phyloP scores from a whole-genome alignment of 2,797 vertebrate species.

The Anguilla marmorata region DNA sequence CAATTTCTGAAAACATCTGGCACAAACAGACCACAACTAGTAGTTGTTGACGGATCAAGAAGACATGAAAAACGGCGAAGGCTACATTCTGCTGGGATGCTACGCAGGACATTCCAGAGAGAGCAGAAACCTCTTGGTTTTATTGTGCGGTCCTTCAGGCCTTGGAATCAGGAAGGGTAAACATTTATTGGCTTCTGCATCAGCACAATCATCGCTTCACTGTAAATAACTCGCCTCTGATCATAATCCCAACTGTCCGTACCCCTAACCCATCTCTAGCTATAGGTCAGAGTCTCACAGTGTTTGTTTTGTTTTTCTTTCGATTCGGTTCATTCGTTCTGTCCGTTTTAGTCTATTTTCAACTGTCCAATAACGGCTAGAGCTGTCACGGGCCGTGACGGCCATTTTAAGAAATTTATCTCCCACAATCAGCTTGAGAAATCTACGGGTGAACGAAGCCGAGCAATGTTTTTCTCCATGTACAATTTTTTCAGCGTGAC shows the following conservation, averaged over 20 bases:
- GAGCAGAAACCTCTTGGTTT: not conserved
- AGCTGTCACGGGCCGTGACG: not conserved
- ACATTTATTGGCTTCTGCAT: slow-evolving; percentile 1
- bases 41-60: slow-evolving; percentile 45
- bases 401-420: slow-evolving; percentile 16
- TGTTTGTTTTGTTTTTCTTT: slow-evolving; percentile 10
- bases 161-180: not conserved
- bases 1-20: slow-evolving; percentile 49
- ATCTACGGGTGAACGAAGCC: slow-evolving; percentile 36
- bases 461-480: slow-evolving; percentile 5
- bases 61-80: slow-evolving; percentile 41
- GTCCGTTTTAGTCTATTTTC: not conserved
- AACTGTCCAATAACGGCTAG: not conserved
- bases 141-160: not conserved
- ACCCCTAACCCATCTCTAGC: slow-evolving; percentile 17
- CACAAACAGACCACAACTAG: slow-evolving; percentile 47
- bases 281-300: not conserved
- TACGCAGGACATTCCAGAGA: not conserved
- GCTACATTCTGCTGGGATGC: slow-evolving; percentile 22
- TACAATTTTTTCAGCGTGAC: not conserved
- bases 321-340: not conserved
- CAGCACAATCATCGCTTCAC: slow-evolving; percentile 17
- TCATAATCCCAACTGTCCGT: not conserved
- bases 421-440: slow-evolving; percentile 34
- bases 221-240: not conserved